Evolutionary conservation across 1,140 invertebrate species (phyloP), one percentile per base, ranked within the genome.

Genomic region (Drosophila sucinea): DNA sequence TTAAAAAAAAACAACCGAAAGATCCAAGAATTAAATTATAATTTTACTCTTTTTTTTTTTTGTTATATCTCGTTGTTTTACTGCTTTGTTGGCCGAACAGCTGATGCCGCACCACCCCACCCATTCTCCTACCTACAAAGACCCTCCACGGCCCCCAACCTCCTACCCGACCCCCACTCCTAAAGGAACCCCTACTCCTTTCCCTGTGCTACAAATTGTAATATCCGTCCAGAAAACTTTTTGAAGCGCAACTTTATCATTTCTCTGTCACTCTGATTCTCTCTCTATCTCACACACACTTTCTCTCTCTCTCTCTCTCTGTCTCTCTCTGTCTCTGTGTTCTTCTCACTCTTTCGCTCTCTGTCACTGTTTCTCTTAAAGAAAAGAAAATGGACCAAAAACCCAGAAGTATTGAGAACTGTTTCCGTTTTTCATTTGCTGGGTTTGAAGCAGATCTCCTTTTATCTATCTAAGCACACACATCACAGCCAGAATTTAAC

Each of bases 181-280:
- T 35, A 6, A 38, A 38, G 11, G 35, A 3, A 38, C 8, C 11
- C 35, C 35, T 30, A 38, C 11, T 38, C 33, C 27, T 51, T 51
- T 51, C 7, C 7, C 44, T 51, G 44, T 51, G 83, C 83, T 87
- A 83, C 83, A 89, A 87, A 87, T 87, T 86, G 83, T 87, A 87
- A 87, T 83, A 87, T 87, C 83, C 83, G 83, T 87, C 83, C 83
- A 86, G 84, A 83, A 89, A 89, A 87, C 83, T 79, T 77, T 86
- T 87, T 87, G 83, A 89, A 87, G 83, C 83, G 80, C 72, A 58
- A 65, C 17, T 35, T 33, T 66, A 71, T 56, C 30, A 51, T 41
- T 68, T 54, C 40, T 54, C 27, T n/a, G 54, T 41, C 38, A 11
- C 23, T 47, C 17, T 40, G 23, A 23, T 47, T 32, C n/a, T n/a